Conservation (phyloP, 37 sponge, comb jelly and placozoan genomes). For the Beroe ovata region DNA sequence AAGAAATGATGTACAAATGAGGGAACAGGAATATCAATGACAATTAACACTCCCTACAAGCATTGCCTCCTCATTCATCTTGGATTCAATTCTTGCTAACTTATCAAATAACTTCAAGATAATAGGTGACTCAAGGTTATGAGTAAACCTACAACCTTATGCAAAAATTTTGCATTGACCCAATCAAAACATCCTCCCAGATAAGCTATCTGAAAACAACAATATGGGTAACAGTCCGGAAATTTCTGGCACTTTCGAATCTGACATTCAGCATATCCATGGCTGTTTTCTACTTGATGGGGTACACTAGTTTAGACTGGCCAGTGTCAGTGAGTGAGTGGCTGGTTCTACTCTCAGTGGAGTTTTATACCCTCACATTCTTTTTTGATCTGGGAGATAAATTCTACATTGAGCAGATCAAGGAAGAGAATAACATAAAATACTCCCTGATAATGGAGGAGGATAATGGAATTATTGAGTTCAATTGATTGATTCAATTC, state of each 20-base stretch:
- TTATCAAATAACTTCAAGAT: too few species aligned
- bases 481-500: too few species aligned
- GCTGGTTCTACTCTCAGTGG: neutral
- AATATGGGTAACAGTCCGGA: constrained; percentile 4
- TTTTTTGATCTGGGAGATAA: constrained; percentile 23
- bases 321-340: constrained; percentile 24
- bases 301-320: neutral
- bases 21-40: too few species aligned
- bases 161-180: too few species aligned
- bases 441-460: neutral
- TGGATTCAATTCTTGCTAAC: too few species aligned
- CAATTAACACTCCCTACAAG: too few species aligned
- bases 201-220: neutral
- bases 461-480: too few species aligned
- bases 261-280: constrained; percentile 33
- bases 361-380: constrained; percentile 39
- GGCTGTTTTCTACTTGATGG: neutral
- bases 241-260: constrained; percentile 6
- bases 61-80: too few species aligned
- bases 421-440: neutral
- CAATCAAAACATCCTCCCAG: neutral
- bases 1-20: neutral
- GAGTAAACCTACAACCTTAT: too few species aligned
- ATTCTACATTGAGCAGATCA: constrained; percentile 23
- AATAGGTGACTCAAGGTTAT: too few species aligned